Conservation (phyloP, 1,140 invertebrate species). For the Drosophila orosa region DNA sequence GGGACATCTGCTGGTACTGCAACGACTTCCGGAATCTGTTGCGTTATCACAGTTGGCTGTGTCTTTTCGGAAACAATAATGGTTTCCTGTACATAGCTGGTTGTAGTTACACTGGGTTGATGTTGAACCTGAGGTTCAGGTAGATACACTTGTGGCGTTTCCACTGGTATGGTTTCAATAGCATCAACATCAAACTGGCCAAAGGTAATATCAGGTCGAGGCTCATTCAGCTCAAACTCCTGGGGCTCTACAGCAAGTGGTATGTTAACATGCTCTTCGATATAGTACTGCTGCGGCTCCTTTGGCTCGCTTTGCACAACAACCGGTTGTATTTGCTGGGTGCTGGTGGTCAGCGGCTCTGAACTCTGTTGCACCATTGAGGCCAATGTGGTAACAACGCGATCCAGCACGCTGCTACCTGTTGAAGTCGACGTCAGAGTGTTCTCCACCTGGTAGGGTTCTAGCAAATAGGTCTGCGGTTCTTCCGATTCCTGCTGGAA, state of each 20-base stretch:
- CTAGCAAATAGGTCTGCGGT: slow-evolving; percentile 56
- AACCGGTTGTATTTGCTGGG: slow-evolving; percentile 63
- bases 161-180: slow-evolving; percentile 71
- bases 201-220: slow-evolving; percentile 77
- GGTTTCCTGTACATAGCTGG: slow-evolving; percentile 51
- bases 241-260: slow-evolving; percentile 66
- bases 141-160: slow-evolving; percentile 20
- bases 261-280: slow-evolving; percentile 66
- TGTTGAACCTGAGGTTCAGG: slow-evolving; percentile 3
- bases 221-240: slow-evolving; percentile 72
- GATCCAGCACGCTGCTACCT: slow-evolving; percentile 71
- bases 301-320: slow-evolving; percentile 11
- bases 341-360: slow-evolving; percentile 65
- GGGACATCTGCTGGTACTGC: slow-evolving; percentile 18
- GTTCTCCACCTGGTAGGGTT: slow-evolving; percentile 47
- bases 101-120: slow-evolving; percentile 31
- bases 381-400: slow-evolving; percentile 74
- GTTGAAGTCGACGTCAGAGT: slow-evolving; percentile 47
- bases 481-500: slow-evolving; percentile 53
- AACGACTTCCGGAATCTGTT: slow-evolving; percentile 33
- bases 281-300: slow-evolving; percentile 46
- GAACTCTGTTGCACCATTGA: slow-evolving; percentile 72
- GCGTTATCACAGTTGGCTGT: slow-evolving; percentile 70
- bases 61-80: slow-evolving; percentile 39
- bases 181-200: slow-evolving; percentile 81